phyloP scores from a whole-genome alignment of 1,140 invertebrate genomes.

The Bombus balteatus region DNA sequence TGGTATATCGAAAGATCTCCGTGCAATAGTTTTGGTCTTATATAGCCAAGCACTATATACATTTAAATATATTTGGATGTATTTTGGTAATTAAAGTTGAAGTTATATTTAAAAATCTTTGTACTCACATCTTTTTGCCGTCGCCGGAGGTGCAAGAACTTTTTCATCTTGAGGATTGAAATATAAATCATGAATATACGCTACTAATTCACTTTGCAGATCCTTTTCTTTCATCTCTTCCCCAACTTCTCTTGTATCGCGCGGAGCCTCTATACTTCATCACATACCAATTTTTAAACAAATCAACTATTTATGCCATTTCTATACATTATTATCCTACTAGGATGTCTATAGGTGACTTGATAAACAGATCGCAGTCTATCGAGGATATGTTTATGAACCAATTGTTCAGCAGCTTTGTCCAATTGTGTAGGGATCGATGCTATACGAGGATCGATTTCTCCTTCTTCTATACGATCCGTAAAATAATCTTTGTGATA shows the following conservation, averaged over 20 bases:
- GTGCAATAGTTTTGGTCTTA: constrained; percentile 61
- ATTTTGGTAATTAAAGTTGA: neutral
- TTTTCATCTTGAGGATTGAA: constrained; percentile 65
- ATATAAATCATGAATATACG: constrained; percentile 66
- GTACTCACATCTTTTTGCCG: constrained; percentile 67
- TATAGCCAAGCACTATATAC: constrained; percentile 70
- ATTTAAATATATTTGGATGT: neutral
- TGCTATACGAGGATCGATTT: constrained; percentile 62
- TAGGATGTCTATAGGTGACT: constrained; percentile 54
- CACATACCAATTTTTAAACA: too few relatives aligned
- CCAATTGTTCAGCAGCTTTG: constrained; percentile 51
- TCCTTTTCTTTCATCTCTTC: constrained; percentile 42
- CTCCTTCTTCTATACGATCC: constrained; percentile 55
- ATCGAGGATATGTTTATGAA: constrained; percentile 63
- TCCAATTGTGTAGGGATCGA: constrained; percentile 50
- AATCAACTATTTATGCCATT: neutral
- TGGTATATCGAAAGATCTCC: constrained; percentile 71
- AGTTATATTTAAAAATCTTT: neutral
- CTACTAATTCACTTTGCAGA: constrained; percentile 64
- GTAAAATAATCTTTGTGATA: constrained; percentile 51
- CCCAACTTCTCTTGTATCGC: constrained; percentile 2
- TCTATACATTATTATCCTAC: neutral
- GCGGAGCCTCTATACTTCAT: constrained; percentile 12
- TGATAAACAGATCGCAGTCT: constrained; percentile 61
- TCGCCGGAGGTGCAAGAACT: constrained; percentile 65